A percentile compares a stretch with the other conserved stretches of the same genome.
These are phyloP conservation scores for Morbakka virulenta DNA, from an alignment of 30 jellyfish, hydroid and myxozoan species.

Conservation along the genomic window DNA sequence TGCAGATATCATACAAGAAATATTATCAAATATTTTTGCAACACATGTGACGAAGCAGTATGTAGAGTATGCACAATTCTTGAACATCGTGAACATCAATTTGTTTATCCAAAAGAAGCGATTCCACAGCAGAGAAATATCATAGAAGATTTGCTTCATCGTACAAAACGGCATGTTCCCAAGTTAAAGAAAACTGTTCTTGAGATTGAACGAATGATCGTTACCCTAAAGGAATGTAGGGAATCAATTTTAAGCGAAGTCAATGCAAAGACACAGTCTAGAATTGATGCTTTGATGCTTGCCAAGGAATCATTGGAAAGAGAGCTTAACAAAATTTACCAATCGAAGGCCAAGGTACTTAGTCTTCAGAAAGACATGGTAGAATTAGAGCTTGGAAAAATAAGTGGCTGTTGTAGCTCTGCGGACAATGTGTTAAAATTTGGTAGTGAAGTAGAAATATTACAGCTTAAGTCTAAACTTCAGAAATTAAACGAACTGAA, in stretches of 20 bases:
- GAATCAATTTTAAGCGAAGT: constrained; percentile 68
- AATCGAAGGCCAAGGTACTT: constrained; percentile 79
- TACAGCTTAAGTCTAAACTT: constrained; percentile 84
- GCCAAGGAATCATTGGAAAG: constrained; percentile 69
- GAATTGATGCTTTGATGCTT: constrained; percentile 75
- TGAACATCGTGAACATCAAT: constrained; percentile 97
- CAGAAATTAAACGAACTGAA: constrained; percentile 60
- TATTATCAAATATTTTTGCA: constrained; percentile 93
- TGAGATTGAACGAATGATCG: constrained; percentile 75
- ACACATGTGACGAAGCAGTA: constrained; percentile 96
- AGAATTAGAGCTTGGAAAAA: constrained; percentile 93
- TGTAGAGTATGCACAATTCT: constrained; percentile 96
- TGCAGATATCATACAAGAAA: constrained; percentile 91
- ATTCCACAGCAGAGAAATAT: constrained; percentile 86
- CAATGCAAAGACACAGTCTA: constrained; percentile 81
- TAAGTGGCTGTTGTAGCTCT: constrained; percentile 78
- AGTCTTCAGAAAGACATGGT: constrained; percentile 88
- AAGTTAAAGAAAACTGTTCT: constrained; percentile 52
- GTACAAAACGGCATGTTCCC: constrained; percentile 74
- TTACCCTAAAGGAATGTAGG: constrained; percentile 72
- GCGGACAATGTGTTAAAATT: constrained; percentile 88
- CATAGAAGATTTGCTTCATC: constrained; percentile 73
- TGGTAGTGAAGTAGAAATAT: constrained; percentile 94
- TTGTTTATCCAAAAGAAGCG: constrained; percentile 96
- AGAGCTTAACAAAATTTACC: constrained; percentile 65